Evolutionary conservation across 2,888 invertebrate species (phyloP).

Genomic region (Melinopterus prodromus): DNA sequence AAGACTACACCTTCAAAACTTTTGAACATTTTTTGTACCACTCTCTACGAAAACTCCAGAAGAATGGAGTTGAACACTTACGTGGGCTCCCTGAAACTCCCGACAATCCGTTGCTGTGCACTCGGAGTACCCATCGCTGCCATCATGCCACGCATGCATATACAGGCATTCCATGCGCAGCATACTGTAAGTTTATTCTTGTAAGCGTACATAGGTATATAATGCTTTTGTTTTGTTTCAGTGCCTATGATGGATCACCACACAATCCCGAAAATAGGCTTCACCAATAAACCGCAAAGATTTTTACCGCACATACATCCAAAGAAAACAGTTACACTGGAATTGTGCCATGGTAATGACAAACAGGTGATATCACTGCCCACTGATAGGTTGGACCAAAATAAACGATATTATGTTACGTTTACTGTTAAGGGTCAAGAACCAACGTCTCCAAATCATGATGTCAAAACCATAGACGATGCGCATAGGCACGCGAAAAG

Average conservation of each 20-base stretch:
- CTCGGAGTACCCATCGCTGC: conserved; percentile 88
- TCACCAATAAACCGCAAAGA: conserved; percentile 56
- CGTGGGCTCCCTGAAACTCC: conserved; percentile 58
- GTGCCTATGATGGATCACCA: conserved; percentile 84
- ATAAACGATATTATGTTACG: conserved; percentile 91
- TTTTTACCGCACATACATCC: conserved; percentile 74
- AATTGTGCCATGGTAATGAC: conserved; percentile 84
- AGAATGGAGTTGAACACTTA: conserved; percentile 71
- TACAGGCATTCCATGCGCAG: conserved; percentile 87
- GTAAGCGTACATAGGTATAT: neutral
- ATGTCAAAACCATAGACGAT: conserved; percentile 35
- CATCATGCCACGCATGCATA: conserved; percentile 92
- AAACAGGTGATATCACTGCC: conserved; percentile 89
- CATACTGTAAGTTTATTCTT: conserved; percentile 75
- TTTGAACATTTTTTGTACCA: conserved; percentile 92
- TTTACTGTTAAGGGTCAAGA: conserved; percentile 88
- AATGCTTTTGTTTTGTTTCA: conserved; percentile 61
- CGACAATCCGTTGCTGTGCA: conserved; percentile 83
- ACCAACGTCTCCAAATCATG: conserved; percentile 48
- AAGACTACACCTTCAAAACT: conserved; percentile 75
- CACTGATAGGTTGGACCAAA: conserved; percentile 85
- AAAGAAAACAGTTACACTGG: conserved; percentile 72
- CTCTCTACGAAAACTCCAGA: conserved; percentile 80
- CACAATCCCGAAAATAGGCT: conserved; percentile 77
- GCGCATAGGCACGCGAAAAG: conserved; percentile 61